These are phyloP conservation scores for Eledone cirrhosa DNA, from an alignment of 2,888 invertebrate species.

Conservation along the genomic window DNA sequence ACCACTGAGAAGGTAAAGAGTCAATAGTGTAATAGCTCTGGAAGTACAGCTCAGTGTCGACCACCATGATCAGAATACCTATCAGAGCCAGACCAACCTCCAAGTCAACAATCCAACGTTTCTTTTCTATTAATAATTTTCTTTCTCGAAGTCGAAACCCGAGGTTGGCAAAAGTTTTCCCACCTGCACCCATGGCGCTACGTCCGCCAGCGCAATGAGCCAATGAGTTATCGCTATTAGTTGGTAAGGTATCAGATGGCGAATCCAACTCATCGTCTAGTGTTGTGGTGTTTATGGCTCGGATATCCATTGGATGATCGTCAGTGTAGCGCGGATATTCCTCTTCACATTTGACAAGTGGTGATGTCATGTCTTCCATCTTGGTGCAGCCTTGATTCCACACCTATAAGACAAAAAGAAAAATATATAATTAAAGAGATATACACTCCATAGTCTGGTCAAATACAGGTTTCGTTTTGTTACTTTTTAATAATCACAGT, in stretches of 20 bases:
- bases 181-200: neutral
- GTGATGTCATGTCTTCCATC: slow-evolving; percentile 29
- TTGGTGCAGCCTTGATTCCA: slow-evolving; percentile 21
- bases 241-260: slow-evolving; percentile 7
- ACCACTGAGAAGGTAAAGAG: slow-evolving; percentile 43
- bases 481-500: too few species aligned
- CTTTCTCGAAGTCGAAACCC: slow-evolving; percentile 50
- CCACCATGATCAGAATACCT: slow-evolving; percentile 49
- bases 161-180: slow-evolving; percentile 38
- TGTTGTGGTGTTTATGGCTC: slow-evolving; percentile 18
- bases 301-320: slow-evolving; percentile 24
- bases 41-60: slow-evolving; percentile 52
- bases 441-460: too few species aligned
- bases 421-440: neutral
- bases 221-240: slow-evolving; percentile 25
- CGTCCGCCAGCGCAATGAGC: slow-evolving; percentile 15
- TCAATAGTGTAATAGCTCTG: slow-evolving; percentile 37
- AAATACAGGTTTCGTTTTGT: too few species aligned
- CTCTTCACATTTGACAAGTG: slow-evolving; percentile 21
- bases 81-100: slow-evolving; percentile 48
- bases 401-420: neutral
- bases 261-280: slow-evolving; percentile 14
- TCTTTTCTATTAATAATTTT: slow-evolving; percentile 49
- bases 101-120: slow-evolving; percentile 51
- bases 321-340: slow-evolving; percentile 21